Percentiles rank a stretch among this genome's conserved stretches.
Evolutionary conservation across 2,888 invertebrate genomes (phyloP).

Genomic region (Anarsia innoxiella): DNA sequence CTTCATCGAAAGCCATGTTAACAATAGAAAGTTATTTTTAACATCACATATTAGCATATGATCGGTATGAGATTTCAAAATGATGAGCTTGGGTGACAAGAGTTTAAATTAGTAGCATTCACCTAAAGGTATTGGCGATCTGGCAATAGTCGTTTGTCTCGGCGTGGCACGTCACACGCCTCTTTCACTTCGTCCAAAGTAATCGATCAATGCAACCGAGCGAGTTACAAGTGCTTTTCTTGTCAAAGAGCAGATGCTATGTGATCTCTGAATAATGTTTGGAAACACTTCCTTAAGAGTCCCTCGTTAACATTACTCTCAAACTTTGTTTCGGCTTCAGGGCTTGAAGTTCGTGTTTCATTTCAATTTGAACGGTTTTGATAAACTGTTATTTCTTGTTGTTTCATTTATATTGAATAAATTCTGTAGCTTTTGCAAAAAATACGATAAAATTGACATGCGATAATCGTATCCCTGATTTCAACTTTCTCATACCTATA

Average conservation of each 20-base stretch:
- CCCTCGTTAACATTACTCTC: no score
- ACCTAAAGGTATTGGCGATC: slow-evolving; percentile 7
- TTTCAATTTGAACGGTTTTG: no score
- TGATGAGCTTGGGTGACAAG: slow-evolving; percentile 6
- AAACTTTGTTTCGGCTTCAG: no score
- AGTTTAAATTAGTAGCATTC: slow-evolving; percentile 7
- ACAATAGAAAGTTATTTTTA: slow-evolving; percentile 5
- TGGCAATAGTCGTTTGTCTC: slow-evolving; percentile 11
- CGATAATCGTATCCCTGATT: no score
- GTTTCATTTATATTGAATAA: no score
- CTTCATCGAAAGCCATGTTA: no score
- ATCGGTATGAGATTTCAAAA: slow-evolving; percentile 1
- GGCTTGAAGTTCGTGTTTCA: no score
- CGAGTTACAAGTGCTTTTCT: slow-evolving; percentile 10
- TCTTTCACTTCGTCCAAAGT: slow-evolving; percentile 12
- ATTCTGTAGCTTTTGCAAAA: no score
- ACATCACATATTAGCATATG: no score
- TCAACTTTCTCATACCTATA: no score
- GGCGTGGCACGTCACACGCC: slow-evolving; percentile 12
- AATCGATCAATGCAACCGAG: slow-evolving; percentile 14
- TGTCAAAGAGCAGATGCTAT: slow-evolving; percentile 10
- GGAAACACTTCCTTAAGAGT: background rate
- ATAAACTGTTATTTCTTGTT: no score
- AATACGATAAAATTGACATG: no score
- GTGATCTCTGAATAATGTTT: slow-evolving; percentile 11